Base-by-base conservation (phyloP, 2,113 vertebrate species). In the Isichthys henryi region DNA sequence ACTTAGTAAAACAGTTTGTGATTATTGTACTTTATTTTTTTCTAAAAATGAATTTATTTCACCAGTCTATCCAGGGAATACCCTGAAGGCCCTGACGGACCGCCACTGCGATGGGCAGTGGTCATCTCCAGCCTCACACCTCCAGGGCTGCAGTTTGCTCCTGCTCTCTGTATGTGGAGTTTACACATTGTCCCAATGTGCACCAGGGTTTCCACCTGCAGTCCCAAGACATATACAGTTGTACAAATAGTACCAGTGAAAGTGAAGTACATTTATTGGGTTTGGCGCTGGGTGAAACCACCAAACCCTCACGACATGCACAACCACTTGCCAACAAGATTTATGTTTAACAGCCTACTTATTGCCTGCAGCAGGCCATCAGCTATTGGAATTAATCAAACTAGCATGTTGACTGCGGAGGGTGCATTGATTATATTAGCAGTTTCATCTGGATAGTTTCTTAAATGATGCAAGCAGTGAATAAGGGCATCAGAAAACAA, bases 361-460 rank as follows among this genome's bases (percentile, higher is more conserved):
- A 80, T 19, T 17, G 74, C 74, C 17, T 43, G 13, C 74, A 80
- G 74, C 31, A 43, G 10, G 35, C 19, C 74, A 35, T 80, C 31
- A 80, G 35, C 15, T 80, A 80, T 80, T 43, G 35, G 74, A 80
- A 80, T 80, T 80, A 80, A 80, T 80, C 74, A 80, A 80, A 80
- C 74, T 19, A 17, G 35, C 13, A 80, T 7, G 74, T 43, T 80
- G 74, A 70, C 9, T 31, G 62, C 1, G 6, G 27, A 80, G 5
- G 74, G 15, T 80, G 74, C 31, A 80, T 39, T 43, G 74, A 80
- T 80, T 35, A 43, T 10, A 80, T 80, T 80, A 17, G 74, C 74
- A 43, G 35, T 77, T 77, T 77, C 70, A 77, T 74, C 31, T 74
- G 66, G 66, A 74, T 74, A 74, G 66, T 39, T 77, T 80, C 31